Evolutionary conservation across 2,797 vertebrate genomes (phyloP), one percentile per base, ranked within the genome.

Genomic region (Siniperca obscura): DNA sequence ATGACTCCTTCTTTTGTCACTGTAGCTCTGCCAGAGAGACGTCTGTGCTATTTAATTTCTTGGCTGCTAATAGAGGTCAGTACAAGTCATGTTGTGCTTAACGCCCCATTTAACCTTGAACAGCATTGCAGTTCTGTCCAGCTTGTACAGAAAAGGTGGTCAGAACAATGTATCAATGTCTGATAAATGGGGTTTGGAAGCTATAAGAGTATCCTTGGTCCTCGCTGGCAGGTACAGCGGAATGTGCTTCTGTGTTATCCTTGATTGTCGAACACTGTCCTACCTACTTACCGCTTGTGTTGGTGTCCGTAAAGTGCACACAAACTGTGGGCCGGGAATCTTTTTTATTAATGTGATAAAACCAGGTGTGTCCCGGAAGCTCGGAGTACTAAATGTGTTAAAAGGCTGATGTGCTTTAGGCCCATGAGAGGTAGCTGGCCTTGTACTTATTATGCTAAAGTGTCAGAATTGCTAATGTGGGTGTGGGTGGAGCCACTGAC

Each of bases 201-300:
- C 66, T 76, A 59, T 19, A 64, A 82, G 65, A 53, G 75, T 38
- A 36, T 87, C 74, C 73, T 85, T 78, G 83, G 85, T 84, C 83
- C 84, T 86, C 61, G 30, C 71, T 84, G 92, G 90, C 90, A 92
- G 89, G 76, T 91, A 79, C 89, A 68, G 81, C 83, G 83, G 70
- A 90, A 90, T 94, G 94, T 95, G 92, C 91, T 94, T 93, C 53
- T 92, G 81, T 89, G 82, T 90, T 83, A 79, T 88, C 80, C 80
- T 91, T 95, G 94, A 95, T 95, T 95, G 94, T 95, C 94, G 40
- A 92, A 94, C 88, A 92, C 85, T 75, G 81, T 83, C 85, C 78
- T 83, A 82, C 76, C 60, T 75, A 70, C 65, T 74, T 70, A 74
- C 75, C 40, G 66, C 61, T 57, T 3, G 67, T 79, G 90, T 77